phyloP scores from a whole-genome alignment of 2,797 vertebrate species.

The Oryzias dopingdopingensis region DNA sequence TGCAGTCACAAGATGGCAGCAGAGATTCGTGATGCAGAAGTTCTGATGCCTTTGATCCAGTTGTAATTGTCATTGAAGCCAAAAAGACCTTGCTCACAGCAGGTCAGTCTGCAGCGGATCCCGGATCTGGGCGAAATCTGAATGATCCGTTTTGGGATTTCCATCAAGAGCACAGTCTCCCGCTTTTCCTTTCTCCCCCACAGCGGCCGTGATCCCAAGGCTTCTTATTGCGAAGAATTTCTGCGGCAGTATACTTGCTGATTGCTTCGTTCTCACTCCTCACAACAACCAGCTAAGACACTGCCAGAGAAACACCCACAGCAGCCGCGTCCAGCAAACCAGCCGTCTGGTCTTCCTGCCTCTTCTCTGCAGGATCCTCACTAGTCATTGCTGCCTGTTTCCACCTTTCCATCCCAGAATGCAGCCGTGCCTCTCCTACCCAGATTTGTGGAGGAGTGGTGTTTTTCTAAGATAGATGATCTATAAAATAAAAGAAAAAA shows the following conservation, averaged over 20 bases:
- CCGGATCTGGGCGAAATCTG: slow-evolving; percentile 25
- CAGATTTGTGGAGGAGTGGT: slow-evolving; percentile 16
- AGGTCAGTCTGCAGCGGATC: slow-evolving; percentile 19
- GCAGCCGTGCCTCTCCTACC: slow-evolving; percentile 7
- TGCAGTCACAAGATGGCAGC: slow-evolving; percentile 71
- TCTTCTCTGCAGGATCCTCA: slow-evolving; percentile 10
- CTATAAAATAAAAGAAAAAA: slow-evolving; percentile 41
- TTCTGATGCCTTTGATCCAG: slow-evolving; percentile 29
- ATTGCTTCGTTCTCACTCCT: slow-evolving; percentile 96
- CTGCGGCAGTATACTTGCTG: slow-evolving; percentile 99
- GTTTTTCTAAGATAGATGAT: slow-evolving; percentile 20
- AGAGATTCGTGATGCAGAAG: slow-evolving; percentile 34
- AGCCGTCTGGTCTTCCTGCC: slow-evolving; percentile 10
- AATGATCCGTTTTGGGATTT: slow-evolving; percentile 7
- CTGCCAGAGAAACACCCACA: slow-evolving; percentile 99
- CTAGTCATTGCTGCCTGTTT: slow-evolving; percentile 8
- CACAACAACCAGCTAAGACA: slow-evolving; percentile 99
- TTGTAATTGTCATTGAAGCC: slow-evolving; percentile 18
- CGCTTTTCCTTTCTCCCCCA: neutral
- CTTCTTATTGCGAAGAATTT: slow-evolving; percentile 90
- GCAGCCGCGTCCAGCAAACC: slow-evolving; percentile 58
- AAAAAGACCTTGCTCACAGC: slow-evolving; percentile 22
- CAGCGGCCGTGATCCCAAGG: slow-evolving; percentile 29
- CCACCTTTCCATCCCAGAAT: slow-evolving; percentile 34
- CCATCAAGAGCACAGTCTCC: neutral